These are phyloP conservation scores for Phortica magna DNA, from an alignment of 2,888 invertebrate genomes.

Conservation along the genomic window DNA sequence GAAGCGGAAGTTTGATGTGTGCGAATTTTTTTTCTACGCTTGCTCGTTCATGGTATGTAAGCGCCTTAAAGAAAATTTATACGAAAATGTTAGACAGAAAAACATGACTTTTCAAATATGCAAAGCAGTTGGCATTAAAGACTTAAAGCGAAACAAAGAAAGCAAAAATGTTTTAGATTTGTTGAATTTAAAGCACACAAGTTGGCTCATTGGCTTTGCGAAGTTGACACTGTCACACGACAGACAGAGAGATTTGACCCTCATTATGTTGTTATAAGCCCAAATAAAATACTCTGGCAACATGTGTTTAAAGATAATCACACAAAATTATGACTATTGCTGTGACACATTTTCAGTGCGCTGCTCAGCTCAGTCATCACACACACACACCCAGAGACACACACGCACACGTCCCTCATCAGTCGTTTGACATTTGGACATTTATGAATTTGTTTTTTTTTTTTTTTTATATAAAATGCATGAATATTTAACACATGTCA, in stretches of 20 bases:
- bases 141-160: too few species aligned
- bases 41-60: too few species aligned
- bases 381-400: neutral
- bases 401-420: neutral
- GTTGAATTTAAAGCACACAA: too few species aligned
- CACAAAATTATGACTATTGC: slow-evolving; percentile 38
- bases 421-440: neutral
- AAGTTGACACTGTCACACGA: neutral
- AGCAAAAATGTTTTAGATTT: too few species aligned
- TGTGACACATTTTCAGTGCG: neutral
- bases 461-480: too few species aligned
- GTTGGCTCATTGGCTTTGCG: too few species aligned
- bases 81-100: too few species aligned
- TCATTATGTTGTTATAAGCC: slow-evolving; percentile 55
- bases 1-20: slow-evolving; percentile 21
- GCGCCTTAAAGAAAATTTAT: neutral
- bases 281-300: slow-evolving; percentile 47
- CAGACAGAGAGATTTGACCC: slow-evolving; percentile 49
- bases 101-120: too few species aligned
- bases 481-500: too few species aligned
- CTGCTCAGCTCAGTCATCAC: too few species aligned
- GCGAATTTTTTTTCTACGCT: too few species aligned
- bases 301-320: slow-evolving; percentile 46
- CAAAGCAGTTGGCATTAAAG: too few species aligned
- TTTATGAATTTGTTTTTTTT: neutral